phyloP scores from a whole-genome alignment of 64 coral and sea anemone genomes.

The Porites lutea region DNA sequence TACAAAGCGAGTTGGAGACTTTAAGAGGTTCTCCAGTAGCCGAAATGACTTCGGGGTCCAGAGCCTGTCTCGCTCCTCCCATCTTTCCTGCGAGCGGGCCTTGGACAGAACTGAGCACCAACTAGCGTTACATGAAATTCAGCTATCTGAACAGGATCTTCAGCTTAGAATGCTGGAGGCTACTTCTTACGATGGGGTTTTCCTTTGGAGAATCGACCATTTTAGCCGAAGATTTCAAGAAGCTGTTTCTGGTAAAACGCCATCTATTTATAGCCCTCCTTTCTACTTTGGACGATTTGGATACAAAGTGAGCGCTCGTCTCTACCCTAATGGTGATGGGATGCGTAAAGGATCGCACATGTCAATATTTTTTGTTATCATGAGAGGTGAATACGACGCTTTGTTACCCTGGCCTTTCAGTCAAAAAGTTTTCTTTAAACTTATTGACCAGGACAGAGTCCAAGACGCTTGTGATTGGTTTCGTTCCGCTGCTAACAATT shows the following conservation, averaged over 20 bases:
- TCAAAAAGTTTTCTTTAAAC: constrained; percentile 71
- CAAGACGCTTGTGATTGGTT: constrained; percentile 61
- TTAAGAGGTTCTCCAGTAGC: background rate
- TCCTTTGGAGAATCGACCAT: constrained; percentile 77
- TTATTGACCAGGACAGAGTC: constrained; percentile 67
- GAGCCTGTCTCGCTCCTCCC: background rate
- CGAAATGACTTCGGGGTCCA: background rate
- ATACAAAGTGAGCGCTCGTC: constrained; percentile 78
- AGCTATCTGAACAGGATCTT: constrained; percentile 74
- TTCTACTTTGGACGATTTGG: constrained; percentile 80
- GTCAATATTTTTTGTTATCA: constrained; percentile 77
- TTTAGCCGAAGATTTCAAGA: constrained; percentile 64
- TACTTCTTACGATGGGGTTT: constrained; percentile 71
- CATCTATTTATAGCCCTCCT: constrained; percentile 75
- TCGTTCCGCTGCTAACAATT: constrained; percentile 69
- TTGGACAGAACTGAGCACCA: constrained; percentile 66
- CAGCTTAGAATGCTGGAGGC: constrained; percentile 73
- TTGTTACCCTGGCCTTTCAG: constrained; percentile 75
- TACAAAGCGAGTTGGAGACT: background rate
- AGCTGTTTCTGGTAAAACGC: constrained; percentile 46
- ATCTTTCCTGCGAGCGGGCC: constrained; percentile 34
- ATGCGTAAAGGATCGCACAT: constrained; percentile 77
- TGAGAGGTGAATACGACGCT: constrained; percentile 76
- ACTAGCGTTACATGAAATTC: constrained; percentile 69
- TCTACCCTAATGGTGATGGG: constrained; percentile 83